Evolutionary conservation across 2,797 vertebrate genomes (phyloP).

Genomic region (Poliocrania exsul): DNA sequence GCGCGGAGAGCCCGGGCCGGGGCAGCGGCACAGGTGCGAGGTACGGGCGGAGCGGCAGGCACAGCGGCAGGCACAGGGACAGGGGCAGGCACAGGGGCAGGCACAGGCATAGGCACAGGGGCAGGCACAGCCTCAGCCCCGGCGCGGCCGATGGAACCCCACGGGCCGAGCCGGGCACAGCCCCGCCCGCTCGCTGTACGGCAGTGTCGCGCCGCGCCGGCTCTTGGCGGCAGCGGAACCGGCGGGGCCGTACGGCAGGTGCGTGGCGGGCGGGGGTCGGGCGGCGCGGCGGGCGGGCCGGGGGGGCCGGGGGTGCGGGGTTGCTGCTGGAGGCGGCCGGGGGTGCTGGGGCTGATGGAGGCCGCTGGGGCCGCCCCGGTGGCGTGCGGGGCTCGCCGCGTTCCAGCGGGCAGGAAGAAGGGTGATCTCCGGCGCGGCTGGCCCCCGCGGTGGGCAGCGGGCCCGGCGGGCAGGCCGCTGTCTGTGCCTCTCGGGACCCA

Average conservation of each 20-base stretch:
- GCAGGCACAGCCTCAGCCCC: too few species aligned
- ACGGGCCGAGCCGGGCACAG: background rate
- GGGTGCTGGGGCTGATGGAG: background rate
- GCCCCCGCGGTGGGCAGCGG: background rate
- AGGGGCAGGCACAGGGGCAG: too few species aligned
- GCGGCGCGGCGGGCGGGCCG: background rate
- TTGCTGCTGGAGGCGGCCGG: too few species aligned
- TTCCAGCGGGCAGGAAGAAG: too few species aligned
- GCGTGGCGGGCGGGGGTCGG: conserved; percentile 1
- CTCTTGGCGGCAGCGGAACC: conserved; percentile 16
- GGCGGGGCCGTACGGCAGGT: conserved; percentile 41
- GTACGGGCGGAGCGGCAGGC: too few species aligned
- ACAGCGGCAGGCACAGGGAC: background rate
- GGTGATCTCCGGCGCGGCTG: background rate
- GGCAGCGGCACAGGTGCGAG: rapidly evolving
- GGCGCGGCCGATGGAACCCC: background rate
- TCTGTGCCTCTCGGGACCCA: too few species aligned
- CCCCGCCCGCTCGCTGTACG: background rate
- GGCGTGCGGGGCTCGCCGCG: too few species aligned
- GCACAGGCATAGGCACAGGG: background rate
- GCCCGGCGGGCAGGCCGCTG: background rate
- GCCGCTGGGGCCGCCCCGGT: too few species aligned
- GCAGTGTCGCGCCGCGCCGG: background rate
- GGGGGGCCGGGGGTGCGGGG: too few species aligned
- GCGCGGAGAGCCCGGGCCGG: rapidly evolving